Conservation (phyloP, 2,797 vertebrate species). For the Sus cebifrons region DNA sequence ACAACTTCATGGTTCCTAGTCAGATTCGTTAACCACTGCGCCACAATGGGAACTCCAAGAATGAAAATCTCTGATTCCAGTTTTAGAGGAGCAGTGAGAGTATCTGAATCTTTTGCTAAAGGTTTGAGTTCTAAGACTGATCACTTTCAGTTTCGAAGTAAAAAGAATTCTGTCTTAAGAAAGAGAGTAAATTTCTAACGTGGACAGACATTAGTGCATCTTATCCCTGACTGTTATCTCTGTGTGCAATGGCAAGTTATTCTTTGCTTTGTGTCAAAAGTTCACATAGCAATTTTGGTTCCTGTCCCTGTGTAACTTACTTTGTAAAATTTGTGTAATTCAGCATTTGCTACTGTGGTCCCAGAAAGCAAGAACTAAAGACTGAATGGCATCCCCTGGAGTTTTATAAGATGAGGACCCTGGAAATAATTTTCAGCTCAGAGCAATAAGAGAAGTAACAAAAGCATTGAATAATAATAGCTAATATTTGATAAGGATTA, state of each 20-base stretch:
- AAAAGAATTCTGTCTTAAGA: neutral
- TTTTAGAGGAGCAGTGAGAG: neutral
- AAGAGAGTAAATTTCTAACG: neutral
- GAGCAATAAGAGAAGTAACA: neutral
- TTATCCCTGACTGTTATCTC: neutral
- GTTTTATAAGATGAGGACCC: neutral
- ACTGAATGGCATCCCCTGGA: neutral
- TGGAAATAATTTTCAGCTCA: neutral
- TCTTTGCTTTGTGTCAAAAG: neutral
- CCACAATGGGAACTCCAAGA: no score
- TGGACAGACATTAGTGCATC: neutral
- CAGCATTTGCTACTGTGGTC: neutral
- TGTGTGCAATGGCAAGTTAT: neutral
- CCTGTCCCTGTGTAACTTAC: neutral
- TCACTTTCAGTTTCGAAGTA: neutral
- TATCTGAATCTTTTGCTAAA: neutral
- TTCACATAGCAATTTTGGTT: neutral
- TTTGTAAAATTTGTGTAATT: neutral
- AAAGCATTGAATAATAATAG: neutral
- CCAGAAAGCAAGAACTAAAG: neutral
- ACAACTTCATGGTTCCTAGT: no score
- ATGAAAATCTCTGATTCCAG: no score
- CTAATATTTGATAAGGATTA: neutral
- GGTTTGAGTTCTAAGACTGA: neutral
- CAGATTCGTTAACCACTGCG: no score